Conservation (phyloP, 2,113 vertebrate genomes). For the Eclectus roratus region DNA sequence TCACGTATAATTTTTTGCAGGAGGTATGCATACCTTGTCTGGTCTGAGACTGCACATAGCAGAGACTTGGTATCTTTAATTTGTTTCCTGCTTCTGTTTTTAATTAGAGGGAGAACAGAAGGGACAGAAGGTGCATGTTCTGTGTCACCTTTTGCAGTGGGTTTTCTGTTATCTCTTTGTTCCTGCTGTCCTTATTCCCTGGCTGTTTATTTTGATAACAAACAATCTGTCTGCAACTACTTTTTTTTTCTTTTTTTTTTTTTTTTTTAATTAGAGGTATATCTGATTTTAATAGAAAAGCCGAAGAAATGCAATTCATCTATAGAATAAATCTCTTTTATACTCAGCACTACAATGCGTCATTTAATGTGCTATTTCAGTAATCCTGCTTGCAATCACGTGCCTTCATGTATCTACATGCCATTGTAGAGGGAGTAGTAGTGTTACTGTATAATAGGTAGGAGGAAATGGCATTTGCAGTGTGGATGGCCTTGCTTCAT, state of each 20-base stretch:
- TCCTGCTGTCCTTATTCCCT: background rate
- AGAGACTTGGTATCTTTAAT: background rate
- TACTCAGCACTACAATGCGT: background rate
- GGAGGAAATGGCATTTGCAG: background rate
- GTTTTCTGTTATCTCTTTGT: slow-evolving; percentile 26
- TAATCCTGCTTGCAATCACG: background rate
- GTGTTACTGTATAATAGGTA: background rate
- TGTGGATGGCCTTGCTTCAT: background rate
- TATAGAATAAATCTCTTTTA: background rate
- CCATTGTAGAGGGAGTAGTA: background rate
- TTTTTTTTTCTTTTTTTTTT: background rate
- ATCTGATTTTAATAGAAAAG: slow-evolving; percentile 4
- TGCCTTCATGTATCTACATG: background rate
- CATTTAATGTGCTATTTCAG: background rate
- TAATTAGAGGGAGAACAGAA: slow-evolving; percentile 26
- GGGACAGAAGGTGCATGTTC: background rate
- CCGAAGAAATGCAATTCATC: background rate
- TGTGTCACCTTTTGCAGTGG: background rate
- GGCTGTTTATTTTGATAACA: slow-evolving; percentile 32
- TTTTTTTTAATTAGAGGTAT: background rate
- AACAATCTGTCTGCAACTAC: background rate
- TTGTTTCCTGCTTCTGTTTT: background rate
- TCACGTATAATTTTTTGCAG: accelerated
- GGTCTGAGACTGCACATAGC: background rate
- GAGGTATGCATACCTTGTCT: background rate